Base-by-base conservation (phyloP, 2,113 vertebrate species). In the Cottus gobio region DNA sequence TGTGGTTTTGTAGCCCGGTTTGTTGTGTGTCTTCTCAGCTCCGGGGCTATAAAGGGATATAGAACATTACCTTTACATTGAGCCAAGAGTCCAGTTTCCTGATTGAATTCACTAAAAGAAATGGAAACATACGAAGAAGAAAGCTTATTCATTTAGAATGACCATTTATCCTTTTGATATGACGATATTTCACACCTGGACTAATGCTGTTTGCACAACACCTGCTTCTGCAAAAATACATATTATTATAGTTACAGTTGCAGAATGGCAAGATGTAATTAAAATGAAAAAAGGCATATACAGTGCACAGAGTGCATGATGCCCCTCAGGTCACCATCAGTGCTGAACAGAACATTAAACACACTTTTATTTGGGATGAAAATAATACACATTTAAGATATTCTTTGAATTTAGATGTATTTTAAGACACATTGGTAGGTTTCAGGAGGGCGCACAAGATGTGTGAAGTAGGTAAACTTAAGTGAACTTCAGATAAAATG, bases 21-120 rank as follows among this genome's bases (percentile, higher is more conserved):
- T 77, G 16, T 68, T 78, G 54, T 78, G 28, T 15, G 34, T 68
- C 22, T 73, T 30, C 56, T 68, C 75, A 67, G 54, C 34, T n/a
- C 36, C 8, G 66, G 22, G 67, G 20, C 52, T 26, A 26, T 50
- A 3, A 66, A 46, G 13, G 11, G 9, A 52, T 61, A 11, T 34
- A 52, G 22, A 39, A 60, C 10, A 30, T 65, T 58, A 37, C 30
- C 58, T 24, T 66, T 12, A 34, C 22, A 60, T 52, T 66, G 48
- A 56, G 61, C 52, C 31, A 60, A 3, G 42, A 64, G 52, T 60
- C 64, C 64, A 74, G 71, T 71, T 61, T 67, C 30, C 16, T 67
- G 61, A 77, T 77, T 77, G 67, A 36, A 75, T 63, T 36, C 31
- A 42, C 22, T 54, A 24, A 15, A 75, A 44, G 34, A 68, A 71